Percentiles rank a stretch among this genome's conserved stretches.
These are phyloP conservation scores for Drosophila testacea DNA, from an alignment of 2,888 invertebrate genomes.

Conservation along the genomic window DNA sequence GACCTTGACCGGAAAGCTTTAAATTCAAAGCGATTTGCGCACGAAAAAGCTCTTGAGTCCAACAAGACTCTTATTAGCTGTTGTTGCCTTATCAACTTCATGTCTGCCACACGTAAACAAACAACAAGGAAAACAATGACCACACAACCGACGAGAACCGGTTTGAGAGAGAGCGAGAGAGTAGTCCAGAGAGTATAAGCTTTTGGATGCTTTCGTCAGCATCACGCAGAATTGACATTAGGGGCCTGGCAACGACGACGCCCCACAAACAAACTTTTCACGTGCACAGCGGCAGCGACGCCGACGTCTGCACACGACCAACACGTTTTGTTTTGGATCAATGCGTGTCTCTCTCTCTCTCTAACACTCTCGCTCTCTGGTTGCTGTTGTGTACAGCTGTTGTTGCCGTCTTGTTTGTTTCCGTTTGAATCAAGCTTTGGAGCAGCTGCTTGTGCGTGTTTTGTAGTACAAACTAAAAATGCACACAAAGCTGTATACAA, in stretches of 20 bases:
- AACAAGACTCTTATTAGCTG: constrained; percentile 28
- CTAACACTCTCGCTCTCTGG: constrained; percentile 9
- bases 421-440: constrained; percentile 36
- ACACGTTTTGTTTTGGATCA: constrained; percentile 64
- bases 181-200: constrained; percentile 37
- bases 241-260: constrained; percentile 61
- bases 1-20: constrained; percentile 67
- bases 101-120: constrained; percentile 64
- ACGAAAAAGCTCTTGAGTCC: constrained; percentile 50
- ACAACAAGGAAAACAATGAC: constrained; percentile 64
- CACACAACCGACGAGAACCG: constrained; percentile 60
- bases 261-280: constrained; percentile 56
- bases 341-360: constrained; percentile 34
- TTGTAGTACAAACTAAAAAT: constrained; percentile 13
- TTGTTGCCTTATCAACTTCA: constrained; percentile 57
- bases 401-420: constrained; percentile 21
- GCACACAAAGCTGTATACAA: constrained; percentile 9
- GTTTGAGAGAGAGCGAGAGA: constrained; percentile 29
- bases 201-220: constrained; percentile 20
- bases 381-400: constrained; percentile 9
- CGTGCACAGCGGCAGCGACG: constrained; percentile 55
- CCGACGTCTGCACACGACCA: constrained; percentile 66
- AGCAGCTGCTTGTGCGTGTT: constrained; percentile 24
- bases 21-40: constrained; percentile 33
- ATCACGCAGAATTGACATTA: constrained; percentile 29